These are phyloP conservation scores for Piliocolobus tephrosceles DNA, from an alignment of 2,113 vertebrate genomes.

Conservation along the genomic window DNA sequence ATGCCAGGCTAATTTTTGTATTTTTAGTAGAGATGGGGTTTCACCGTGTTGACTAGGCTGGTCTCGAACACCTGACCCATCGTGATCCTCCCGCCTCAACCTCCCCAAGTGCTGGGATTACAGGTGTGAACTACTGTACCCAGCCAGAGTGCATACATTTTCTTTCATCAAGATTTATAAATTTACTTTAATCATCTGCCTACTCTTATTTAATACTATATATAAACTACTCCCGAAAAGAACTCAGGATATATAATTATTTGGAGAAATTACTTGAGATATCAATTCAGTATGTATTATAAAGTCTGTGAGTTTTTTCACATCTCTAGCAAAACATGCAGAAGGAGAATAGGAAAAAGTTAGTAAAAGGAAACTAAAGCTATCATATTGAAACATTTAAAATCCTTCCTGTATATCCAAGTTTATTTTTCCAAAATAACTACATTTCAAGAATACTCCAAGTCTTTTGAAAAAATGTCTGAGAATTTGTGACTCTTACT, in stretches of 20 bases:
- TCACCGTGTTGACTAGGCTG: too few relatives aligned
- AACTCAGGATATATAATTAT: background rate
- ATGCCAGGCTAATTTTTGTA: too few relatives aligned
- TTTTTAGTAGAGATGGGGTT: too few relatives aligned
- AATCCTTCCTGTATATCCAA: constrained; percentile 38
- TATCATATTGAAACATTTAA: constrained; percentile 51
- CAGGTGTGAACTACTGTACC: too few relatives aligned
- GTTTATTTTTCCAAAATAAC: constrained; percentile 60
- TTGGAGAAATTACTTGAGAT: constrained; percentile 48
- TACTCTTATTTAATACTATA: constrained; percentile 1
- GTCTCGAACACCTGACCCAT: too few relatives aligned
- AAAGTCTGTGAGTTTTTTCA: constrained; percentile 39
- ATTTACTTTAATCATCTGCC: background rate
- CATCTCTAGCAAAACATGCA: constrained; percentile 28
- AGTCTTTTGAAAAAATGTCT: constrained; percentile 47
- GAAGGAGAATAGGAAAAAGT: constrained; percentile 30
- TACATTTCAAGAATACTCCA: constrained; percentile 52
- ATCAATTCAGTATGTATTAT: constrained; percentile 51
- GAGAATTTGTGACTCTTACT: constrained; percentile 49
- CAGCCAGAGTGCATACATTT: background rate
- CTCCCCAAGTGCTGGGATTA: too few relatives aligned
- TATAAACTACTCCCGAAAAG: background rate
- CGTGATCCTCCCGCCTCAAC: too few relatives aligned
- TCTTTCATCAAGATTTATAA: background rate
- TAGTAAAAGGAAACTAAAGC: constrained; percentile 42